A percentile compares a stretch with the other conserved stretches of the same genome.
These are phyloP conservation scores for Pao palembangensis DNA, from an alignment of 2,113 vertebrate species.

Conservation along the genomic window DNA sequence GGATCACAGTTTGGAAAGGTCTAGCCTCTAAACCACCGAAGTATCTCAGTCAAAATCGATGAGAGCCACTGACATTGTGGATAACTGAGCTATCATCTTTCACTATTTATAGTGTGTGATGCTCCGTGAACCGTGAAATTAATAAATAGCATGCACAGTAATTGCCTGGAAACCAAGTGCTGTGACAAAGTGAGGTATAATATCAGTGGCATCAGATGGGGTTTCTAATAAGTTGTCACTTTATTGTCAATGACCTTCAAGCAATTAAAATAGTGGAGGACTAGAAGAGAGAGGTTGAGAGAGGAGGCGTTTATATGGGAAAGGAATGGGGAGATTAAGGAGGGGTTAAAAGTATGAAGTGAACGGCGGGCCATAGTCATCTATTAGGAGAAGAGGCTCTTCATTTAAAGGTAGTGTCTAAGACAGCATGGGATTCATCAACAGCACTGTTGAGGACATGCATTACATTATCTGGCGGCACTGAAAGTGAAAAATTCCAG, in stretches of 20 bases:
- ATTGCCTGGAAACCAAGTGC: conserved; percentile 74
- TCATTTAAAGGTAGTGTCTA: conserved; percentile 27
- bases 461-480: conserved; percentile 23
- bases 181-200: conserved; percentile 71
- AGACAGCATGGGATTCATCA: conserved; percentile 26
- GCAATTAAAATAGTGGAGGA: conserved; percentile 72
- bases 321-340: conserved; percentile 20
- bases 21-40: conserved; percentile 44
- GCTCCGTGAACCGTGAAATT: conserved; percentile 78
- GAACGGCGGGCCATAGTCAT: conserved; percentile 48
- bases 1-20: conserved; percentile 38
- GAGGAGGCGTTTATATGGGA: not conserved
- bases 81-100: conserved; percentile 71
- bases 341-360: conserved; percentile 49
- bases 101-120: conserved; percentile 77
- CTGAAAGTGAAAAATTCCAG: conserved; percentile 16
- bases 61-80: conserved; percentile 63
- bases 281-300: conserved; percentile 26
- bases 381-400: conserved; percentile 48
- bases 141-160: conserved; percentile 79
- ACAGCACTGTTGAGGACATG: conserved; percentile 18
- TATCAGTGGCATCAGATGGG: conserved; percentile 73
- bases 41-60: conserved; percentile 69
- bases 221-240: conserved; percentile 78
- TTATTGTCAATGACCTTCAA: conserved; percentile 80